Base-by-base conservation (phyloP, 2,888 invertebrate species). In the Tryphoninae sp. region DNA sequence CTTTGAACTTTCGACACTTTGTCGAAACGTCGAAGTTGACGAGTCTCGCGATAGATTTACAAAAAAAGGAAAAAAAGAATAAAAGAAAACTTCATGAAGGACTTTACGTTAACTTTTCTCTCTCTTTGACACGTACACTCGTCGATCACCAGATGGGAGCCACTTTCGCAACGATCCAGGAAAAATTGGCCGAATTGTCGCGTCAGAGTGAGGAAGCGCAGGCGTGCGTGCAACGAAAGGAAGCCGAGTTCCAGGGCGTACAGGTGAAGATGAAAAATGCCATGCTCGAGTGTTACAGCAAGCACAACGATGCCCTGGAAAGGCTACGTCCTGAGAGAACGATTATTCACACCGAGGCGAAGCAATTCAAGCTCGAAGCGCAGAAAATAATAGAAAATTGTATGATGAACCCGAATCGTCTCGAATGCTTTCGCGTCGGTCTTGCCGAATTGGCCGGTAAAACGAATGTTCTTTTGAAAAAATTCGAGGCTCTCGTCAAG, bases 221-320 rank as follows among this genome's bases (percentile, higher is more conserved):
- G 61, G 62, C 76, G 19, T 85, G 86, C 75, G 71, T 86, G 64
- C 73, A 51, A 7, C 40, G 78, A 45, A 86, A 82, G 65, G 83
- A 81, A 78, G 13, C 82, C 42, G 85, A 86, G 72, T 51, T 86
- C 0, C 64, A 78, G 22, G 67, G 61, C 8, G 74, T 85, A 40
- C 77, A 80, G 64, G 61, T 64, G 19, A 78, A 74, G 69, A 83
- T 87, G 84, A 85, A 81, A 71, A 81, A 81, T 68, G 81, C 74
- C 33, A 83, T 87, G 59, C 75, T 84, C 40, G 84, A 84, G 62
- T 87, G 86, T 83, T 87, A 87, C 83, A 78, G 83, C 62, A 86
- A 83, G 78, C 83, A 86, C 73, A 83, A 78, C 49, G 65, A 51
- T 1, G 61, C 80, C 42, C 53, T 85, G 13, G 83, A 86, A 64